Conservation (phyloP, 2,113 vertebrate genomes). For the Chauna torquata region DNA sequence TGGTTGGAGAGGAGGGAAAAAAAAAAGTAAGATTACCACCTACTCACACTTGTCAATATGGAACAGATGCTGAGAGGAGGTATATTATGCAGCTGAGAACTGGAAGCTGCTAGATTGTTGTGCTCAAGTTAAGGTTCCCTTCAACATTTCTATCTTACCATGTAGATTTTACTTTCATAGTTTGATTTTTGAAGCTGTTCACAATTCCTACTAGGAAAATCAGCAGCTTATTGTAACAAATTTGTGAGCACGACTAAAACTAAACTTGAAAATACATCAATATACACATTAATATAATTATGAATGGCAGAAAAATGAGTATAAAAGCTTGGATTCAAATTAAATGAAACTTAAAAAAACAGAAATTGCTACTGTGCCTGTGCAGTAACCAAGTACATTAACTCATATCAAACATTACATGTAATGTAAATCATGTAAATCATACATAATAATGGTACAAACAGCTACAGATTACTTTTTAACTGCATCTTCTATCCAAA, state of each 20-base stretch:
- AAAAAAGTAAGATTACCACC: conserved; percentile 45
- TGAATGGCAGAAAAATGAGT: background rate
- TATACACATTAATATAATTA: background rate
- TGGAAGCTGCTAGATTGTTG: conserved; percentile 18
- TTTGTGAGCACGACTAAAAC: background rate
- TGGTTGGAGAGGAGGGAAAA: conserved; percentile 32
- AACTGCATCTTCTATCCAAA: background rate
- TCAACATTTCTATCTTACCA: background rate
- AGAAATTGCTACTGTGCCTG: background rate
- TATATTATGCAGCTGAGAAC: conserved; percentile 56
- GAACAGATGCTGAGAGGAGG: conserved; percentile 56
- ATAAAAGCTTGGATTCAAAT: background rate
- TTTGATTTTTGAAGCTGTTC: background rate
- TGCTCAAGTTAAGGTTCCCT: conserved; percentile 10
- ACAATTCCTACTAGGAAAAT: background rate
- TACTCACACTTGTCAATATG: conserved; percentile 53
- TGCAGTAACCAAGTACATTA: background rate
- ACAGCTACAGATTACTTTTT: accelerated
- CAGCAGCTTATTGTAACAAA: background rate
- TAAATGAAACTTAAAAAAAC: background rate
- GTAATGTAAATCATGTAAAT: too few relatives aligned
- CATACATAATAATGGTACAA: background rate
- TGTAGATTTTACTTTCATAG: background rate
- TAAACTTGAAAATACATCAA: background rate
- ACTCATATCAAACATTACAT: too few relatives aligned